Base-by-base conservation (phyloP, 2,888 invertebrate species). In the Scaptomyza polygonia region DNA sequence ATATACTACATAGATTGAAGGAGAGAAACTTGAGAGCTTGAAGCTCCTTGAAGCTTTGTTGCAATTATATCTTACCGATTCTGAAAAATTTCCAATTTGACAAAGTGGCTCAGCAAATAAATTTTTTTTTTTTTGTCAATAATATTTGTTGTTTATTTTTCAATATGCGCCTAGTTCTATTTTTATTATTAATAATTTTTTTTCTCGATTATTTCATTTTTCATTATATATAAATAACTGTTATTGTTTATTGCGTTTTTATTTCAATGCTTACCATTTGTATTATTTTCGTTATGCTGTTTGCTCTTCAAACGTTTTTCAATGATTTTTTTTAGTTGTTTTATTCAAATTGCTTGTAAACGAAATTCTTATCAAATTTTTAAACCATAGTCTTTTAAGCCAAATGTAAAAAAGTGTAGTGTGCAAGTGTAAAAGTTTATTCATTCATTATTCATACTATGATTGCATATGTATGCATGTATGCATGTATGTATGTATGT, bases 151-250 rank as follows among this genome's bases (percentile, higher is more conserved):
- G 67, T 86, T 83, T 83, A 88, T 83, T 88, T 88, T 86, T 83
- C 66, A 83, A 88, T 87, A 88, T 83, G 85, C 88, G 82, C 85
- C 82, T 83, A 83, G 87, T 80, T 88, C 85, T 88, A 83, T 88
- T 83, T 73, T 82, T 83, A 57, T 62, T 73, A 49, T 65, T 64
- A 49, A 9, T 39, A 32, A 39, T 39, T 16, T 34, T 85, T 82
- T 84, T 57, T 61, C 0, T 86, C 85, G 77, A 81, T 81, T 86
- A 82, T 86, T 83, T 79, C 66, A 64, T 66, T 66, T 67, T 21
- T 82, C 86, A 70, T 77, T 77, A 68, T 86, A 72, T 75, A 75
- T 79, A 76, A 72, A 88, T 88, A 80, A 72, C 70, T 74, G 67
- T 76, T 77, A 77, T 86, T 88, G 76, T 81, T 81, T 69, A 83